These are phyloP conservation scores for Apocheima hispidaria DNA, from an alignment of 2,888 invertebrate genomes.

Conservation along the genomic window DNA sequence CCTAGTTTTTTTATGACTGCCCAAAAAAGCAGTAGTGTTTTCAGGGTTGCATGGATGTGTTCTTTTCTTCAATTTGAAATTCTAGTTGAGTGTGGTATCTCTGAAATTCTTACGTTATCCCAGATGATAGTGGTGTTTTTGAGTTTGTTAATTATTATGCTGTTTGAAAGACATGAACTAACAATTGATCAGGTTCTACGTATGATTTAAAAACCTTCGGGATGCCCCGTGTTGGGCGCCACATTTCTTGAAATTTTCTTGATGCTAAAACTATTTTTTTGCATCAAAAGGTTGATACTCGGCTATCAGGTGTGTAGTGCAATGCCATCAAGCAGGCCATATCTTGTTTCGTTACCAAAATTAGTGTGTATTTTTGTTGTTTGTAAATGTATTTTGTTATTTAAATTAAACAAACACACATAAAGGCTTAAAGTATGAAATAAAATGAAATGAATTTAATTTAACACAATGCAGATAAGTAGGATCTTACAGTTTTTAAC, in stretches of 20 bases:
- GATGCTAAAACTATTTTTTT: neutral
- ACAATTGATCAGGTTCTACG: no score
- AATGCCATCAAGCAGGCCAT: no score
- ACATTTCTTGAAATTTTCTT: neutral
- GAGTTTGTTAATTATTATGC: neutral
- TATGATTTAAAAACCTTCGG: no score
- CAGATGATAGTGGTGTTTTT: neutral
- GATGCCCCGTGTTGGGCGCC: constrained; percentile 2
- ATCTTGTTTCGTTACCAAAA: neutral
- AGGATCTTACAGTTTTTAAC: no score
- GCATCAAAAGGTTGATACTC: neutral
- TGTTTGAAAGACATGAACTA: neutral
- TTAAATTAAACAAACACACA: no score
- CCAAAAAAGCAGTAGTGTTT: neutral
- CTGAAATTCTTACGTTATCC: neutral
- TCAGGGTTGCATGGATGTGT: neutral
- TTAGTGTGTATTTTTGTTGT: neutral
- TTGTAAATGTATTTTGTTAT: no score
- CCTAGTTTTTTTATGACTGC: neutral
- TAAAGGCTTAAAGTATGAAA: no score
- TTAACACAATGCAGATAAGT: no score
- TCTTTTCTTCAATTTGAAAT: neutral
- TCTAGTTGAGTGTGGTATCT: neutral
- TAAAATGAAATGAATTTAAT: no score
- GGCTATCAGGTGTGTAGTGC: neutral